A percentile compares a stretch with the other conserved stretches of the same genome.
Evolutionary conservation across 2,888 invertebrate genomes (phyloP).

Genomic region (Cerceris ruficornis): DNA sequence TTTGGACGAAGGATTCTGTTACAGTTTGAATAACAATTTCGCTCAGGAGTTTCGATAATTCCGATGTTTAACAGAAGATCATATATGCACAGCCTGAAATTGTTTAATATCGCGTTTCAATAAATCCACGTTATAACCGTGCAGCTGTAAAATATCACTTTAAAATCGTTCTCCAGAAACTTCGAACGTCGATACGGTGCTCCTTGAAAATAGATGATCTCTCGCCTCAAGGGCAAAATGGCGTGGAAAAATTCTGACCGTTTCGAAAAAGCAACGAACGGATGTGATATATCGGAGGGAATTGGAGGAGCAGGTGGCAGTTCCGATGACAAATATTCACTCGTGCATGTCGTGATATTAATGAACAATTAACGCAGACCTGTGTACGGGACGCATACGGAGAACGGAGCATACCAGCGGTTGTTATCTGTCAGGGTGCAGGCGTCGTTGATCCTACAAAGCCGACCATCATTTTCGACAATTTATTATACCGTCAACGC

Average conservation of each 20-base stretch:
- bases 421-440: constrained; percentile 64
- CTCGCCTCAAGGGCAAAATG: too few relatives aligned
- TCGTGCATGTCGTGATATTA: constrained; percentile 52
- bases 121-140: too few relatives aligned
- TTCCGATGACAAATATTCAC: constrained; percentile 49
- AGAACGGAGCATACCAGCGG: constrained; percentile 31
- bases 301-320: constrained; percentile 17
- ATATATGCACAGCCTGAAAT: too few relatives aligned
- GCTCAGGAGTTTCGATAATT: too few relatives aligned
- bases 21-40: too few relatives aligned
- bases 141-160: too few relatives aligned
- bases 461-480: constrained; percentile 49
- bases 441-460: constrained; percentile 61
- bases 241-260: neutral
- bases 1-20: too few relatives aligned
- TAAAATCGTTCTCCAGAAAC: too few relatives aligned
- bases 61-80: too few relatives aligned
- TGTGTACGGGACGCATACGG: constrained; percentile 14
- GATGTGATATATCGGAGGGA: neutral
- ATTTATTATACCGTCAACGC: constrained; percentile 43
- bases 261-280: neutral
- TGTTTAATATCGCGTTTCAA: too few relatives aligned
- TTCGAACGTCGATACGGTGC: too few relatives aligned
- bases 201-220: too few relatives aligned
- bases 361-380: constrained; percentile 60